Base-by-base conservation (phyloP, 30 jellyfish, hydroid and myxozoan genomes). In the Chrysaora quinquecirrha region DNA sequence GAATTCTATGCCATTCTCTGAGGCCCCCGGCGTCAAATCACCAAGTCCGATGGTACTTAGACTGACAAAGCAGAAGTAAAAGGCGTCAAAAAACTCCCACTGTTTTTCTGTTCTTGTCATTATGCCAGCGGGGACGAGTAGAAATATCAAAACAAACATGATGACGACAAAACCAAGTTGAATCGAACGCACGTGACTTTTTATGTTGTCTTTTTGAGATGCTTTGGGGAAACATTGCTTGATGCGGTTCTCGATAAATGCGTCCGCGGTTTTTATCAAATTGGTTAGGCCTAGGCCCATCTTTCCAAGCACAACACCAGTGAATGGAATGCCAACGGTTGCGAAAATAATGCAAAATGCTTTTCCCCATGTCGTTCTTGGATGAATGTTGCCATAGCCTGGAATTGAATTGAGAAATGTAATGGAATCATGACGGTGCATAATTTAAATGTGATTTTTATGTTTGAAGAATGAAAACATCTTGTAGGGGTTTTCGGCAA, bases 311-410 rank as follows among this genome's bases (percentile, higher is more conserved):
- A 87, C 83, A 14, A 87, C 76, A 20, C 96, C 96, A 14, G 96
- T 87, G 31, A 87, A 72, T 1, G 96, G 96, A 49, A 87, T 87
- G 20, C 96, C 96, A 56, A 87, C 18, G 50, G 75, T 48, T 3
- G 96, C 96, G 31, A 76, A 66, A 38, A 87, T 16, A 20, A 87
- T 78, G 83, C 91, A 76, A 56, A 77, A 78, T 16, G 73, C 66
- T 33, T 64, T 56, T 1, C 96, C 96, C 82, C 91, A 73, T 12
- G 66, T 58, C 43, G 96, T 74, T 23, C 7, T 32, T 34, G 96
- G 96, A 3, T 56, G 43, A n/a, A 78, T 78, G 70, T 87, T 78
- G 18, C 96, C 96, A 71, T 87, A 87, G 0, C 96, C 96, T 87
- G 34, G n/a, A 35, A 49, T 9, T 1, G 48, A 85, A 23, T 23